Evolutionary conservation across 2,888 invertebrate genomes (phyloP).

Genomic region (Cremastinae sp.): DNA sequence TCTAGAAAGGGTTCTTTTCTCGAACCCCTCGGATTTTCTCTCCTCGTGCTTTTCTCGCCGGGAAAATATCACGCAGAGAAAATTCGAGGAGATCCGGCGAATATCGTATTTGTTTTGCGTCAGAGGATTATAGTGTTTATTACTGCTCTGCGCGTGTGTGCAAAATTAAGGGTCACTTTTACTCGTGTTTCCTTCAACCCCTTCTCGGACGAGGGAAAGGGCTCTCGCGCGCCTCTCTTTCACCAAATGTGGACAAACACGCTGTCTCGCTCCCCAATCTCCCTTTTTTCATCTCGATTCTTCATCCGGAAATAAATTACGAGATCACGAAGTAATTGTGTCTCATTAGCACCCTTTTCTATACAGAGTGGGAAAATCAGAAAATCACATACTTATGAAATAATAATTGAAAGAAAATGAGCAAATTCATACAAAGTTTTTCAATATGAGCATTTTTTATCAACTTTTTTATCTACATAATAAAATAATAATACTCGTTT

Average conservation of each 20-base stretch:
- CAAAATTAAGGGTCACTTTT: constrained; percentile 60
- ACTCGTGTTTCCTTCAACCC: constrained; percentile 42
- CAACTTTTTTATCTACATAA: no score
- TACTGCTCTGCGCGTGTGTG: constrained; percentile 65
- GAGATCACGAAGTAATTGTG: constrained; percentile 22
- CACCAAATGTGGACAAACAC: constrained; percentile 40
- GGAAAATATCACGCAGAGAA: constrained; percentile 29
- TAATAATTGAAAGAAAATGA: no score
- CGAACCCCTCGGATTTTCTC: constrained; percentile 40
- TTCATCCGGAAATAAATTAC: constrained; percentile 36
- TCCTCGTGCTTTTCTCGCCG: constrained; percentile 23
- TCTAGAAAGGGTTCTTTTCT: constrained; percentile 55
- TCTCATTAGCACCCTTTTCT: background rate
- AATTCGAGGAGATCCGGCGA: constrained; percentile 42
- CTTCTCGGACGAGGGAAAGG: constrained; percentile 20
- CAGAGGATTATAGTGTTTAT: constrained; percentile 78
- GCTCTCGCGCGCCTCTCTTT: constrained; percentile 31
- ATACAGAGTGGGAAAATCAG: background rate
- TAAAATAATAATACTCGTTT: no score
- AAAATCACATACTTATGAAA: background rate
- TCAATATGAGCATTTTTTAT: no score
- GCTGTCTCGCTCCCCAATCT: constrained; percentile 3
- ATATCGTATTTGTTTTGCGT: constrained; percentile 77
- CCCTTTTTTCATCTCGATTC: constrained; percentile 19
- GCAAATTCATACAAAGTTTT: background rate